Evolutionary conservation across 1,140 invertebrate species (phyloP).

Genomic region (Colletes gigas): DNA sequence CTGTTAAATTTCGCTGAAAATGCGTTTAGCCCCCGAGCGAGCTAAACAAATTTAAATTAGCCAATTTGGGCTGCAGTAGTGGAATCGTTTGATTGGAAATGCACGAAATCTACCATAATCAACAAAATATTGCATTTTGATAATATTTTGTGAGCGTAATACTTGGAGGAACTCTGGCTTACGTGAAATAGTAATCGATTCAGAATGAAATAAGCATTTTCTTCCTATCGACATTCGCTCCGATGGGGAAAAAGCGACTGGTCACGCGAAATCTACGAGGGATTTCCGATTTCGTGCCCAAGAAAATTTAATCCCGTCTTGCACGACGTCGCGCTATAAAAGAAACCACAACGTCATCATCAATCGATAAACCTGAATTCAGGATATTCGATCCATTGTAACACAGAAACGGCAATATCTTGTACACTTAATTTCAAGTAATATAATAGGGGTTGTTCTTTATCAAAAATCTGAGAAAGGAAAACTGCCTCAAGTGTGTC

Average conservation of each 20-base stretch:
- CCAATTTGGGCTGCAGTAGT: no score
- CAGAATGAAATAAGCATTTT: not conserved
- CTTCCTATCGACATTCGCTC: not conserved
- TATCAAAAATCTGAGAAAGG: no score
- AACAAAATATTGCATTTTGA: no score
- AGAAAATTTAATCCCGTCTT: not conserved
- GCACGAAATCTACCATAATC: no score
- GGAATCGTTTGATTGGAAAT: no score
- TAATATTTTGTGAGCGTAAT: no score
- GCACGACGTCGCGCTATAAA: slow-evolving; percentile 1
- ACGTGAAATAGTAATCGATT: not conserved
- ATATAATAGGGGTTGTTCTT: no score
- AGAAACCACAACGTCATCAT: slow-evolving; percentile 27
- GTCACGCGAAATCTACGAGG: slow-evolving; percentile 24
- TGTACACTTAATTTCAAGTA: no score
- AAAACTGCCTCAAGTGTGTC: no score
- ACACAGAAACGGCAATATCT: no score
- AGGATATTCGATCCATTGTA: not conserved
- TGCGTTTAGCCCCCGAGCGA: not conserved
- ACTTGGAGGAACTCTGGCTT: no score
- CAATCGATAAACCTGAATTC: slow-evolving; percentile 21
- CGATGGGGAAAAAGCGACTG: not conserved
- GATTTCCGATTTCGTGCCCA: not conserved
- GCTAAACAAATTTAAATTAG: no score
- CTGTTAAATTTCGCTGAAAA: not conserved